Evolutionary conservation across 2,888 invertebrate species (phyloP), one percentile per base, ranked within the genome.

Genomic region (Physocephala rufipes): DNA sequence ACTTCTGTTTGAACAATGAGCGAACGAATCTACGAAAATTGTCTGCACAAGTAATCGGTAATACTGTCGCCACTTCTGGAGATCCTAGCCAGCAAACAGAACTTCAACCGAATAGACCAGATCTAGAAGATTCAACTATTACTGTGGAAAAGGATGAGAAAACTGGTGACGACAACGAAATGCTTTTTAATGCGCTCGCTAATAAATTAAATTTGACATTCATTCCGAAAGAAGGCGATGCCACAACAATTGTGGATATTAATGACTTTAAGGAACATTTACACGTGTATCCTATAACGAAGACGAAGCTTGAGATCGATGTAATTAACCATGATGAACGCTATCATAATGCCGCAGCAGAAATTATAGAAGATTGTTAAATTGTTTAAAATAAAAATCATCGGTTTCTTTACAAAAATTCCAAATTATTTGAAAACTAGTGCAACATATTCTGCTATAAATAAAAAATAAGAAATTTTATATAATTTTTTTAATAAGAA

Each of bases 31-130:
- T 84, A 63, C 78, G 83, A 16, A 86, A 86, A 75, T 74, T 86
- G 0, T 86, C 85, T 1, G 75, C 86, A 4, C 86, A 86, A 76
- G 81, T 86, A 2, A 82, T 84, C 68, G 83, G 80, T 0, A 77
- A 82, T 72, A 77, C 75, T 19, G 70, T 45, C 7, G 19, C 43
- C 19, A 19, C 64, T 30, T 16, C 55, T 19, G n/a, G 16, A 28
- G 53, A 24, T n/a, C 19, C 16, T 30, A 47, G 2, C 24, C 47
- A 65, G 16, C 51, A 62, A 13, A 21, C 45, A 1, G 62, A 63
- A 70, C 45, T 66, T 9, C 68, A 73, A 26, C 72, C 74, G 21
- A 72, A 73, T 28, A 59, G 30, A 15, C 43, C 65, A 13, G 51
- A 58, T 15, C 26, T 65, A 2, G 71, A 58, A 45, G 36, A 65